These are phyloP conservation scores for Orchesella cincta DNA, from an alignment of 1,140 invertebrate species.

Conservation along the genomic window DNA sequence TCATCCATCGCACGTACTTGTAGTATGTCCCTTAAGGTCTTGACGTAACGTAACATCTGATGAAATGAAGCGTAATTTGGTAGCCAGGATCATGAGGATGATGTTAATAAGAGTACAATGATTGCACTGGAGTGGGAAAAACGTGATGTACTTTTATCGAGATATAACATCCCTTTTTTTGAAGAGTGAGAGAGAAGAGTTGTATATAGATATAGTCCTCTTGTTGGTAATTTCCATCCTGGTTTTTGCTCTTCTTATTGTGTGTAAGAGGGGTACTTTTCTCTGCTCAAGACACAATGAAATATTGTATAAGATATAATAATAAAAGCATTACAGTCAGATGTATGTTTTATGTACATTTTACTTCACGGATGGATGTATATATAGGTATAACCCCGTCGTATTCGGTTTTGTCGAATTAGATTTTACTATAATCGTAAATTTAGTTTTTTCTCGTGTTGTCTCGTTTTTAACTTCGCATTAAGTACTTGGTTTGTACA, in stretches of 20 bases:
- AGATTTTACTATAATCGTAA: slow-evolving; percentile 47
- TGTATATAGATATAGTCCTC: too few species aligned
- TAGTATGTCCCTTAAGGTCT: slow-evolving; percentile 23
- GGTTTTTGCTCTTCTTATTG: too few species aligned
- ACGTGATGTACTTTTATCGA: neutral
- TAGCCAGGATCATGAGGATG: slow-evolving; percentile 6
- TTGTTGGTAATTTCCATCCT: too few species aligned
- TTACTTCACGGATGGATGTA: neutral
- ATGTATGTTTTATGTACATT: too few species aligned
- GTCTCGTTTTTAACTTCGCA: neutral
- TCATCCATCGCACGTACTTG: slow-evolving; percentile 18
- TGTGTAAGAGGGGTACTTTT: too few species aligned
- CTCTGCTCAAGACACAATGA: too few species aligned
- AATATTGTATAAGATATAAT: too few species aligned
- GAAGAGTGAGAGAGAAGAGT: too few species aligned
- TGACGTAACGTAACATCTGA: neutral
- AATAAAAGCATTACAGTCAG: too few species aligned
- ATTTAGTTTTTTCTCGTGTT: slow-evolving; percentile 33
- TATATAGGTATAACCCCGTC: neutral
- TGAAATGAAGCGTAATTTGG: slow-evolving; percentile 20
- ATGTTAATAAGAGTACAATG: slow-evolving; percentile 24
- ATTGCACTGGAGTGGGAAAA: neutral
- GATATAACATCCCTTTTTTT: too few species aligned
- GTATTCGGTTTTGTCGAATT: slow-evolving; percentile 38
- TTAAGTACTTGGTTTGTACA: neutral